These are phyloP conservation scores for Epinotia bilunana DNA, from an alignment of 2,888 invertebrate species.

Conservation along the genomic window DNA sequence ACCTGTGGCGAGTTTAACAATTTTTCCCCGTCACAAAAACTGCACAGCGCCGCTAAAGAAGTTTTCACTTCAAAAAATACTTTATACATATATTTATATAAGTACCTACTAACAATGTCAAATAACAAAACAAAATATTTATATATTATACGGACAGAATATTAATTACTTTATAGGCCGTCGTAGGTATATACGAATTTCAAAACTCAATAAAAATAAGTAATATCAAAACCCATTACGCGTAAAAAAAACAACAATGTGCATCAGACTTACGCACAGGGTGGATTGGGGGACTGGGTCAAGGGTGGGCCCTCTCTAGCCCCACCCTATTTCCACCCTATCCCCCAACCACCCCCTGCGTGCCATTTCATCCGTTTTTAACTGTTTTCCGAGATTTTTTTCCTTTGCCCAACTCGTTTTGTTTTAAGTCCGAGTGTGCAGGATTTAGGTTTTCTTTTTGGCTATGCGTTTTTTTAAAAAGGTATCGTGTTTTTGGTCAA, in stretches of 20 bases:
- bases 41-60: too few relatives aligned
- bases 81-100: too few relatives aligned
- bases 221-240: conserved; percentile 3
- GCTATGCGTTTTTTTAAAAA: conserved; percentile 4
- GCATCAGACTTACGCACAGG: conserved; percentile 58
- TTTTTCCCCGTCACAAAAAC: too few relatives aligned
- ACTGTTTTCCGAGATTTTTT: conserved; percentile 37
- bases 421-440: conserved; percentile 21
- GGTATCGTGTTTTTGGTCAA: not conserved
- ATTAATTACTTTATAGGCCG: too few relatives aligned
- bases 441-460: conserved; percentile 3
- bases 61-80: too few relatives aligned
- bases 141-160: too few relatives aligned
- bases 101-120: too few relatives aligned
- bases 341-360: conserved; percentile 48
- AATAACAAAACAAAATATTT: too few relatives aligned
- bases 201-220: not conserved
- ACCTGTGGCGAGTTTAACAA: too few relatives aligned
- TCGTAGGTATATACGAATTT: too few relatives aligned
- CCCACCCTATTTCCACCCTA: conserved; percentile 50
- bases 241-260: conserved; percentile 37
- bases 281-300: conserved; percentile 63
- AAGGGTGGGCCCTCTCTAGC: conserved; percentile 46
- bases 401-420: conserved; percentile 49
- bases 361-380: conserved; percentile 48